Evolutionary conservation across 2,888 invertebrate genomes (phyloP).

Genomic region (Sinhomidia bicolor): DNA sequence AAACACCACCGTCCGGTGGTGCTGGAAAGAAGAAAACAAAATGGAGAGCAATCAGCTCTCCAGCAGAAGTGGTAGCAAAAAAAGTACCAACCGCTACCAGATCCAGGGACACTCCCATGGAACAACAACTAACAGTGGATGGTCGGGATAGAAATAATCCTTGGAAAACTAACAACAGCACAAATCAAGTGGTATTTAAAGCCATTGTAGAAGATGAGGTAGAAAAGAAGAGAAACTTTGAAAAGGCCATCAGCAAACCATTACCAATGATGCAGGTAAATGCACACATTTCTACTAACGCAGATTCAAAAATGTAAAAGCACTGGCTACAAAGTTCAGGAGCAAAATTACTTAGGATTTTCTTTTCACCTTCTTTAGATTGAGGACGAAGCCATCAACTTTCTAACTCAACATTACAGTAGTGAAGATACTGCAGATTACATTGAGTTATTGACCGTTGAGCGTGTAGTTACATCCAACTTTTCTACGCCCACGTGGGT

Average conservation of each 20-base stretch:
- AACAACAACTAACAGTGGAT: conserved; percentile 34
- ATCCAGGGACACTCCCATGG: background rate
- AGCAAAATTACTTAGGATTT: background rate
- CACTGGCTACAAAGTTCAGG: background rate
- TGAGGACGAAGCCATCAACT: conserved; percentile 93
- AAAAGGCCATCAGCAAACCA: conserved; percentile 88
- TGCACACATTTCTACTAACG: background rate
- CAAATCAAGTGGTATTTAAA: conserved; percentile 81
- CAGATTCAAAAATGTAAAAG: background rate
- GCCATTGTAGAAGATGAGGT: conserved; percentile 89
- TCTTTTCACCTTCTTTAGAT: conserved; percentile 84
- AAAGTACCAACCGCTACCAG: background rate
- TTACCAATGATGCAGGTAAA: conserved; percentile 89
- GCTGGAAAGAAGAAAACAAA: conserved; percentile 77
- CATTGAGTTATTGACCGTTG: conserved; percentile 73
- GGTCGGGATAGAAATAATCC: conserved; percentile 75
- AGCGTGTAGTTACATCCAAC: conserved; percentile 60
- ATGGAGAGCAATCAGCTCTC: conserved; percentile 72
- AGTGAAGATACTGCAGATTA: conserved; percentile 87
- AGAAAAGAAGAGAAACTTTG: conserved; percentile 87
- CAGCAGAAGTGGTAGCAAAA: background rate
- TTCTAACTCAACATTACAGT: conserved; percentile 89
- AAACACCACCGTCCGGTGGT: background rate
- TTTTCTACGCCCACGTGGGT: conserved; percentile 75
- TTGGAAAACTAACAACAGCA: conserved; percentile 65